Base-by-base conservation (phyloP, 2,113 vertebrate genomes). In the Cardinalis cardinalis region DNA sequence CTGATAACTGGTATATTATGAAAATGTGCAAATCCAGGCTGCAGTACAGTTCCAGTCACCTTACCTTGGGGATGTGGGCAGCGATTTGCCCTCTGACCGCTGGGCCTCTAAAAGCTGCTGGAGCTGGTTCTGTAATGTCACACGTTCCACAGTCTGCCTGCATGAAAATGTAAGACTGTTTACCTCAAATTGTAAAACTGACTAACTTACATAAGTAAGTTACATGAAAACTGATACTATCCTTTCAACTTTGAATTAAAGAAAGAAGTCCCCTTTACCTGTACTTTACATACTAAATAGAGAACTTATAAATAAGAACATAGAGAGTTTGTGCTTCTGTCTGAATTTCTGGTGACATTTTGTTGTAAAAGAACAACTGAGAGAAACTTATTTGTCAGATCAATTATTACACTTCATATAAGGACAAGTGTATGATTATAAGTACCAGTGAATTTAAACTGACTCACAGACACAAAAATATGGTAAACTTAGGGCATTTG, bases 61-160 rank as follows among this genome's bases (percentile, higher is more conserved):
- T 97, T 97, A 99, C 99, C 98, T 99, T 77, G 98, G 98, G 2
- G 98, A 98, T 0, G 90, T 97, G 21, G 97, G 97, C 3, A 98
- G 97, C 7, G 98, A 97, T 24, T 97, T 98, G 74, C 98, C 92
- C 89, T 98, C 98, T 2, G 93, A 81, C 41, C 98, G 96, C 94
- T 97, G 98, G 60, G 97, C 97, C 92, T 99, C 98, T 93, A 98
- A 96, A 90, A 99, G 97, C 60, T 98, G 98, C 86, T 99, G 99
- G 68, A 99, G 97, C 44, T 99, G 99, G 51, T 97, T 99, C 97
- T 99, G 99, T 19, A 99, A 95, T 3, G 97, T 97, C 58, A 98
- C 97, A 85, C 98, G 98, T 76, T 99, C 98, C 63, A 98, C 72
- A 3, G 99, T 98, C 92, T 99, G 99, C 89, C 99, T 99, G 96